Percentiles rank a stretch among this genome's conserved stretches.
Evolutionary conservation across 2,113 vertebrate species (phyloP).

Genomic region (Colinus virginianus): DNA sequence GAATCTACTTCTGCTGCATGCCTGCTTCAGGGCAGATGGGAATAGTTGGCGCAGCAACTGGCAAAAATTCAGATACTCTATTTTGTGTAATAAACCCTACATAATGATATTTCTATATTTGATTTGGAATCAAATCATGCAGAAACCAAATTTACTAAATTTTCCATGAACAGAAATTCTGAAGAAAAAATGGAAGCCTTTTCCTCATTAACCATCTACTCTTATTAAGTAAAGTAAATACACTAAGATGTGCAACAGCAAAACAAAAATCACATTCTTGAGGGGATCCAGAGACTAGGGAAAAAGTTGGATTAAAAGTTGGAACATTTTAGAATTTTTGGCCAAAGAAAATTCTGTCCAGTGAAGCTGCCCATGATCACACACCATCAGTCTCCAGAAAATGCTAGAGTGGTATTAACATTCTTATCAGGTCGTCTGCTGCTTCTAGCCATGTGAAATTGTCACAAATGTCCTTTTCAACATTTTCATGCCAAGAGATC

Average conservation of each 20-base stretch:
- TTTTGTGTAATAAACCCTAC: conserved; percentile 30
- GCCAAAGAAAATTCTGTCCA: neutral
- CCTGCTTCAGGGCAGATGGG: neutral
- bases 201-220: neutral
- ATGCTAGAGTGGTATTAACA: neutral
- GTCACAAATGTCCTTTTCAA: neutral
- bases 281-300: neutral
- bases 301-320: neutral
- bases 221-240: neutral
- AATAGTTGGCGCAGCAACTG: neutral
- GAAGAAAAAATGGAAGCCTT: neutral
- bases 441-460: neutral
- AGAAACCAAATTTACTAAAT: conserved; percentile 4
- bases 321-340: neutral
- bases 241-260: neutral
- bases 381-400: neutral
- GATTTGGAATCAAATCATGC: conserved; percentile 9
- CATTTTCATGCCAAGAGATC: neutral
- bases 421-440: neutral
- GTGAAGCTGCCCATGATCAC: neutral
- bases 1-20: neutral
- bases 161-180: neutral
- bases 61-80: conserved; percentile 9
- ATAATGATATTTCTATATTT: conserved; percentile 28
- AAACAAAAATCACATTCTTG: neutral